Evolutionary conservation across 2,888 invertebrate genomes (phyloP), one percentile per base, ranked within the genome.

Genomic region (Argyra leucocephala): DNA sequence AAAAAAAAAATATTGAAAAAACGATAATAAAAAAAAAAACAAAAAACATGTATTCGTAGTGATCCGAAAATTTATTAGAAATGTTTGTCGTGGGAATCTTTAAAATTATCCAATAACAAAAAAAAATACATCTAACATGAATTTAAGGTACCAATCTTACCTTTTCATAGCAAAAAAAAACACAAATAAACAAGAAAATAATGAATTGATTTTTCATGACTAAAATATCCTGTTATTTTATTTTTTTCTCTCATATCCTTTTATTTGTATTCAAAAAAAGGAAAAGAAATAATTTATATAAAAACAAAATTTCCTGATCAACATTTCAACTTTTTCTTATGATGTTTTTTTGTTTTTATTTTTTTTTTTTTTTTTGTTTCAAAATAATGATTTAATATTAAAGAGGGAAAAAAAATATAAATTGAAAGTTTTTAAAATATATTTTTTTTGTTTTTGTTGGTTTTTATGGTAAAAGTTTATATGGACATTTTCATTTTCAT

Each of bases 151-250:
- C 37, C 37, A 9, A 37, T 37, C 37, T 3, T 37, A 15, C 5
- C 37, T 3, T 37, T 3, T 12, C 5, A 37, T 9, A 37, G 12
- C 5, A 15, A 37, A 37, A 15, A 37, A 37, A 15, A 37, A 37
- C 37, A 37, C 5, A 37, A 37, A 37, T 37, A 37, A 37, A 37
- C 3, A 37, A 37, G 12, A 37, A 9, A 37, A 37, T 9, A 37
- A 37, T 37, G 37, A 37, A 37, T 37, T 37, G 37, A 37, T 37
- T 37, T 37, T 37, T 37, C 37, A 37, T 37, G 37, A 37, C 37
- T 37, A 12, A 12, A 37, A 37, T 37, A 37, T 37, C 37, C 37
- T 5, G 37, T 37, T 10, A 12, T 12, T 37, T 12, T 6, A 26
- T 6, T 37, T 37, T 37, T 37, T 37, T 37, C 12, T 12, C 37